These are phyloP conservation scores for Limnephilus rhombicus DNA, from an alignment of 2,888 invertebrate species.

Conservation along the genomic window DNA sequence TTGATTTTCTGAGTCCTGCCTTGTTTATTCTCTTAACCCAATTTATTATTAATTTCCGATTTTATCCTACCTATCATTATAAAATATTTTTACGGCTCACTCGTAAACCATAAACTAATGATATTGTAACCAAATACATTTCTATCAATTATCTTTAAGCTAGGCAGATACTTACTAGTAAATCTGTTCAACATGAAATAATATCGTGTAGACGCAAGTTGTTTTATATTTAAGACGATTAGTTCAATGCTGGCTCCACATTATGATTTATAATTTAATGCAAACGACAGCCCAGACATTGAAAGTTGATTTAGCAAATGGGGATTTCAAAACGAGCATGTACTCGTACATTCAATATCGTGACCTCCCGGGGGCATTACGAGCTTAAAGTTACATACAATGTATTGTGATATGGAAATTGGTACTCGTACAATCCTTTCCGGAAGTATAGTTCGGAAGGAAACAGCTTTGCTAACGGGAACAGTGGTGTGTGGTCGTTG, in stretches of 20 bases:
- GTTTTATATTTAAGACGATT: background rate
- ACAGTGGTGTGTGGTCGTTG: background rate
- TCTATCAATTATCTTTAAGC: background rate
- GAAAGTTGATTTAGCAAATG: slow-evolving; percentile 17
- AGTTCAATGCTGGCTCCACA: background rate
- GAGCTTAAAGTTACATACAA: background rate
- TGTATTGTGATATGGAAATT: background rate
- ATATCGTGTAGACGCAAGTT: background rate
- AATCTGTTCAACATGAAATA: background rate
- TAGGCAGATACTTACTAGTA: background rate
- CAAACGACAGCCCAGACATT: background rate
- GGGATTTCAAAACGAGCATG: background rate
- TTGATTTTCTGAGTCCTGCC: too few relatives aligned
- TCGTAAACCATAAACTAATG: background rate
- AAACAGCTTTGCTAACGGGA: background rate
- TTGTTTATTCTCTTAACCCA: too few relatives aligned
- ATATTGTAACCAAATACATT: background rate
- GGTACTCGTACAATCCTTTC: background rate
- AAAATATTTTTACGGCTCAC: too few relatives aligned
- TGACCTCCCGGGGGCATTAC: background rate
- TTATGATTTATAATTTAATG: background rate
- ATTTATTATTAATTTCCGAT: too few relatives aligned
- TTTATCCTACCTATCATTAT: too few relatives aligned
- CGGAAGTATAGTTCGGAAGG: background rate
- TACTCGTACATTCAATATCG: background rate